These are phyloP conservation scores for Halcyon chelicuti DNA, from an alignment of 2,797 vertebrate genomes.

Conservation along the genomic window DNA sequence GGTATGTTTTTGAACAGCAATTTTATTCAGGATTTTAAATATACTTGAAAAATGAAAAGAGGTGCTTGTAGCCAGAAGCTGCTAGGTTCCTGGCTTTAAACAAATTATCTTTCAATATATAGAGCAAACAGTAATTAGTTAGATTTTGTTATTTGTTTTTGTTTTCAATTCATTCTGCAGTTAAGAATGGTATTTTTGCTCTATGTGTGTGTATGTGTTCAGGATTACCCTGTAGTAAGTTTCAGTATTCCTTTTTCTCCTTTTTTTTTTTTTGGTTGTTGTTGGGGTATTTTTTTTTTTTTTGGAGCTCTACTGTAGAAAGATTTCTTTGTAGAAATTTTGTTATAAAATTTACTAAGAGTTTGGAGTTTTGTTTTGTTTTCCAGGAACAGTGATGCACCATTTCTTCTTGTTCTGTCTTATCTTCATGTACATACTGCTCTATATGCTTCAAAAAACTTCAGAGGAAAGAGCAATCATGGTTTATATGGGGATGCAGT, in stretches of 20 bases:
- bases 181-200: background rate
- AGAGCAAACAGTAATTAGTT: background rate
- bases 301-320: background rate
- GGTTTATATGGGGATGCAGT: conserved; percentile 89
- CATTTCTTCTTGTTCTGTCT: conserved; percentile 89
- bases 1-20: background rate
- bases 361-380: background rate
- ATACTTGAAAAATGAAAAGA: background rate
- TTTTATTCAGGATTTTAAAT: background rate
- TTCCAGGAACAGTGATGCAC: conserved; percentile 78
- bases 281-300: background rate
- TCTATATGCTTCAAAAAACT: conserved; percentile 81
- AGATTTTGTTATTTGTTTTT: background rate
- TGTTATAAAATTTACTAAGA: background rate
- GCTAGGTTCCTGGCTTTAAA: background rate
- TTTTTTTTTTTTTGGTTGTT: background rate
- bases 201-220: background rate
- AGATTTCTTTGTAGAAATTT: background rate
- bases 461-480: conserved; percentile 85
- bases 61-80: background rate
- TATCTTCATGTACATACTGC: conserved; percentile 92
- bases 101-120: background rate
- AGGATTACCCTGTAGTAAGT: background rate
- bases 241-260: background rate
- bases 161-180: background rate